phyloP scores from a whole-genome alignment of 1,140 invertebrate species.

The Trichonephila clavipes region DNA sequence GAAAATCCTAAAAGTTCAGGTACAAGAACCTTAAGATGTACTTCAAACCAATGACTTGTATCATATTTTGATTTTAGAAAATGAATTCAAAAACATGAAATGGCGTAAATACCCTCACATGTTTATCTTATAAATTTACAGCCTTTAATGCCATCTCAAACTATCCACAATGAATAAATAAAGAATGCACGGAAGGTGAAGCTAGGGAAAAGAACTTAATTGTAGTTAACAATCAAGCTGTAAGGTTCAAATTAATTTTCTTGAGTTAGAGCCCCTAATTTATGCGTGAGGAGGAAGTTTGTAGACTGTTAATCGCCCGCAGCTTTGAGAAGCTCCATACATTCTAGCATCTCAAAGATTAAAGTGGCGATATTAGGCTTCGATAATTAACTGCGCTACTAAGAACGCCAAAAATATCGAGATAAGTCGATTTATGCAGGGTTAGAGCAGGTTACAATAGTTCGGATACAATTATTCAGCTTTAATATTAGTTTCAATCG shows the following conservation, averaged over 20 bases:
- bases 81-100: too few species aligned
- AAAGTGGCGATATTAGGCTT: conserved; percentile 46
- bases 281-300: conserved; percentile 48
- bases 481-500: conserved; percentile 11
- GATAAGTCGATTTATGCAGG: conserved; percentile 60
- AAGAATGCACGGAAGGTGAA: background rate
- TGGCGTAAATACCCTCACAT: background rate
- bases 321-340: conserved; percentile 33
- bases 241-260: conserved; percentile 62
- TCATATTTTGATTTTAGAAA: too few species aligned
- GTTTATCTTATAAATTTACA: background rate
- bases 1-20: too few species aligned
- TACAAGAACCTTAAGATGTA: too few species aligned
- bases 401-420: conserved; percentile 57
- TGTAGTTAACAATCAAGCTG: conserved; percentile 61
- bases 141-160: background rate
- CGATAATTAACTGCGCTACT: conserved; percentile 44
- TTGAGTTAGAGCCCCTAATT: conserved; percentile 40
- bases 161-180: background rate
- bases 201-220: conserved; percentile 20
- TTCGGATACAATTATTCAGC: conserved; percentile 51
- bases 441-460: conserved; percentile 17
- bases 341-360: conserved; percentile 38
- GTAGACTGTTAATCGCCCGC: conserved; percentile 48
- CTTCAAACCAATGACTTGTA: too few species aligned